Base-by-base conservation (phyloP, 1,140 invertebrate species). In the Macrotrachela quadricornifera region DNA sequence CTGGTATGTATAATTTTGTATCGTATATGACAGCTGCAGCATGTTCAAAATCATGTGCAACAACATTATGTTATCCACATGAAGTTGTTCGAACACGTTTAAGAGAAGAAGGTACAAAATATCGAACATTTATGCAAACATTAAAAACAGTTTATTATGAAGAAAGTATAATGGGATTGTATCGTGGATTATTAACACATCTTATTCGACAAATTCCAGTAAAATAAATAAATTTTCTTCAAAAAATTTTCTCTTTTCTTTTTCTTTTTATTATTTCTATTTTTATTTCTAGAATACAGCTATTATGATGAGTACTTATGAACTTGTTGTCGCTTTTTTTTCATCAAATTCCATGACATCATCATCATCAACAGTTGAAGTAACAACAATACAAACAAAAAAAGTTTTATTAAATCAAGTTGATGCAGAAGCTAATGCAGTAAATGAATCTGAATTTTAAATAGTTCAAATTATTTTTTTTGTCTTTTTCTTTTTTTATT, bases 301-400 rank as follows among this genome's bases (percentile, higher is more conserved):
- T 17, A 91, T 95, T 54, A 90, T 95, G 81, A 92, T 96, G 88
- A 82, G 84, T 1, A 92, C 88, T 0, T 95, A 95, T 62, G 90
- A 95, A 67, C 80, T 81, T 11, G 65, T 70, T 14, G 67, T 75
- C 9, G 69, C 74, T 4, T 30, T 30, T 30, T 8, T 30, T 4
- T 4, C 21, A 30, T 4, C 2, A 8, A 30, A 30, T 30, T 4
- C 21, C 8, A 8, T 30, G 8, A 30, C 21, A 8, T 30, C 21
- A 30, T 8, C 8, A 8, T 30, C 21, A 30, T 8, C 8, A 30
- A 2, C 21, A 30, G 8, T 30, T 30, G 21, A 30, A 30, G 21
- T 30, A 30, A 30, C 21, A 30, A 30, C 21, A 4, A 4, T 30
- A 30, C 21, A 8, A 4, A 2, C 21, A 30, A 30, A 2, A 30